Conservation (phyloP, 1,140 invertebrate genomes). For the silkworm (Bombyx mori) region ASM3026992v2 NC_085116.1:12304001-12304500, state of each 20-base stretch:
- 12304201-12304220: too few relatives aligned
- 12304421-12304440: constrained; percentile 56
- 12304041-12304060: too few relatives aligned
- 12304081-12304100: too few relatives aligned
- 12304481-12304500: constrained; percentile 15
- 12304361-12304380: constrained; percentile 15
- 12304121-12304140: too few relatives aligned
- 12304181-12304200: too few relatives aligned
- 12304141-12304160: too few relatives aligned
- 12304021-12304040: too few relatives aligned
- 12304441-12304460: constrained; percentile 37
- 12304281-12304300: constrained; percentile 12
- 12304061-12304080: too few relatives aligned
- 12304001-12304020: too few relatives aligned
- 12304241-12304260: constrained; percentile 20
- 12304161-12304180: too few relatives aligned
- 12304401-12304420: constrained; percentile 56
- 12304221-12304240: too few relatives aligned
- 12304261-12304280: not conserved
- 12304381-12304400: constrained; percentile 20
- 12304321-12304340: not conserved
- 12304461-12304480: constrained; percentile 22
- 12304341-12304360: constrained; percentile 17
- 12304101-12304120: too few relatives aligned
- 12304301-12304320: constrained; percentile 12